Conservation (phyloP, 2,797 vertebrate genomes). For the Telmatherina bonti region DNA sequence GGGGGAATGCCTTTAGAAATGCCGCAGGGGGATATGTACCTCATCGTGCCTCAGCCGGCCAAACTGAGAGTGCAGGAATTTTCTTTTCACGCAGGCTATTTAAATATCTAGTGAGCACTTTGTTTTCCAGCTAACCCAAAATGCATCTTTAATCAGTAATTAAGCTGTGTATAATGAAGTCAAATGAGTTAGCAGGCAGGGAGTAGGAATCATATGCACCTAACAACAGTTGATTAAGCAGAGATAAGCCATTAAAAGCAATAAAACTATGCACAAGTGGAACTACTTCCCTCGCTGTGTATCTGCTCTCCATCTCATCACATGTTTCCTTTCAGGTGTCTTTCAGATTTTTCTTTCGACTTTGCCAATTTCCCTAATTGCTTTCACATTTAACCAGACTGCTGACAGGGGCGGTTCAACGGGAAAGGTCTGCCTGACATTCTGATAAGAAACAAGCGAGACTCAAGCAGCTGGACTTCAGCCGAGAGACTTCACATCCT, state of each 20-base stretch:
- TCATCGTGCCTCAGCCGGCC: conserved; percentile 41
- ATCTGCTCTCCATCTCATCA: conserved; percentile 42
- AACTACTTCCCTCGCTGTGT: conserved; percentile 5
- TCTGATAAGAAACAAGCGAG: conserved; percentile 72
- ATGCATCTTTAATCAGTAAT: background rate
- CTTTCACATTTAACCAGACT: conserved; percentile 78
- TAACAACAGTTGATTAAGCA: conserved; percentile 16
- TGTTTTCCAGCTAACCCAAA: background rate
- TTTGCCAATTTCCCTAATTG: conserved; percentile 76
- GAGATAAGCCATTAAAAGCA: conserved; percentile 32
- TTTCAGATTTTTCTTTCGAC: conserved; percentile 70
- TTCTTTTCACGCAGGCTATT: conserved; percentile 29
- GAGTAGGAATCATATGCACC: conserved; percentile 23
- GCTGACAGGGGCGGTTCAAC: conserved; percentile 70
- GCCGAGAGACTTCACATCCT: conserved; percentile 43
- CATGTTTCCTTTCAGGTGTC: conserved; percentile 56
- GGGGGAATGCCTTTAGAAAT: conserved; percentile 66
- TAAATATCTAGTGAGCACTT: conserved; percentile 31
- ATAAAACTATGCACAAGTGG: background rate
- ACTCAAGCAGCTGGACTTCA: conserved; percentile 51
- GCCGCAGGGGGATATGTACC: conserved; percentile 62
- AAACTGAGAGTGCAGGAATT: conserved; percentile 39
- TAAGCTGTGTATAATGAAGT: background rate
- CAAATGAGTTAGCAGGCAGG: conserved; percentile 19
- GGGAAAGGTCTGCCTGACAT: conserved; percentile 74